Evolutionary conservation across 2,797 vertebrate species (phyloP), one percentile per base, ranked within the genome.

Genomic region (Chloroceryle amazona): DNA sequence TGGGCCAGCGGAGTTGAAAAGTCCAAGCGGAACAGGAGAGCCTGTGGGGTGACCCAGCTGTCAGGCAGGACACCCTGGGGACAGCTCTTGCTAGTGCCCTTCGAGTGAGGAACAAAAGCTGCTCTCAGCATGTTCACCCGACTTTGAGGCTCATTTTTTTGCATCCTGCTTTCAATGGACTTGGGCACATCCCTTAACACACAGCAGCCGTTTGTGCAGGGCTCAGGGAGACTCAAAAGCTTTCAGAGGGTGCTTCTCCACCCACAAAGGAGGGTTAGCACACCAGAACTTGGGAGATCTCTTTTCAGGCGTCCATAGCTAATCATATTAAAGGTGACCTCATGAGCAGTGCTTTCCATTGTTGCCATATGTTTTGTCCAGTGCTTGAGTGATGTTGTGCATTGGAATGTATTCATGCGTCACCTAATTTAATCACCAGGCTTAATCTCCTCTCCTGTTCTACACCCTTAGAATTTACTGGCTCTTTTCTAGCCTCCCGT

Each of bases 351-450:
- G 17, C 81, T 96, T 95, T 94, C 97, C 97, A 96, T 98, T 98
- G 98, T 98, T 98, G 97, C 97, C 97, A 94, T 98, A 98, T 98
- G 98, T 98, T 99, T 98, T 99, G 98, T 98, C 97, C 97, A 85
- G 92, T 93, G 94, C 97, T 94, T 99, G 98, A 99, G 95, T 98
- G 98, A 99, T 98, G 98, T 98, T 97, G 96, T 55, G 96, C 98
- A 98, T 99, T 99, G 98, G 98, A 98, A 98, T 95, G 98, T 98
- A 98, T 97, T 99, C 98, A 98, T 97, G 99, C 99, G 14, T 97
- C 28, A 52, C 71, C 98, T 99, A 99, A 99, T 99, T 98, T 98
- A 98, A 98, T 99, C 97, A 96, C 82, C 94, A 97, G 83, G 95
- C 95, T 98, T 97, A 97, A 97, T 97, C 98, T 96, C 86, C 75